Evolutionary conservation across 2,888 invertebrate genomes (phyloP).

Genomic region (Pelosia muscerda): DNA sequence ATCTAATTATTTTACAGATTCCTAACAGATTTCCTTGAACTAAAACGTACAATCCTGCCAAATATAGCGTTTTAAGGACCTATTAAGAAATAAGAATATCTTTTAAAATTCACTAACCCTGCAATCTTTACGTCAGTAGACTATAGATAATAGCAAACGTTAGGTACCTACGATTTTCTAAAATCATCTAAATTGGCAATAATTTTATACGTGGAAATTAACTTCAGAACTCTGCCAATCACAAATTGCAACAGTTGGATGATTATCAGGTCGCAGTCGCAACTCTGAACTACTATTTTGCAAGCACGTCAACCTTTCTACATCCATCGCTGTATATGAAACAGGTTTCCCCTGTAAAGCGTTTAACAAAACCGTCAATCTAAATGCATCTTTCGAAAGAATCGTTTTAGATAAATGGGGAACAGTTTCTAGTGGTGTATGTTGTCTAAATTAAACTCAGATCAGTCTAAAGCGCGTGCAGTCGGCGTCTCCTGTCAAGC

Average conservation of each 20-base stretch:
- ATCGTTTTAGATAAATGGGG: slow-evolving; percentile 23
- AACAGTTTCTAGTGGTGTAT: slow-evolving; percentile 52
- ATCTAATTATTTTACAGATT: not conserved
- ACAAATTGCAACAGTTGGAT: slow-evolving; percentile 58
- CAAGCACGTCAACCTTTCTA: not conserved
- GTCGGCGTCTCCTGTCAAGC: slow-evolving; percentile 74
- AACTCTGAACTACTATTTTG: slow-evolving; percentile 9
- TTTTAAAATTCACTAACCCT: slow-evolving; percentile 23
- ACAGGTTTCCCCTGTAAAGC: not conserved
- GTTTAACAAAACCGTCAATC: slow-evolving; percentile 41
- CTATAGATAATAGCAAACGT: slow-evolving; percentile 53
- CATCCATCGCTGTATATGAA: slow-evolving; percentile 35
- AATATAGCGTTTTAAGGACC: not conserved
- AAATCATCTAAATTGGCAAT: slow-evolving; percentile 66
- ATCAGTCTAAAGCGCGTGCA: slow-evolving; percentile 71
- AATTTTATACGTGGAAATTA: slow-evolving; percentile 62
- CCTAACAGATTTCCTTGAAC: not conserved
- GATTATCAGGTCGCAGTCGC: slow-evolving; percentile 26
- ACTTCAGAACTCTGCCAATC: slow-evolving; percentile 60
- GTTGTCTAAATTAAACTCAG: slow-evolving; percentile 72
- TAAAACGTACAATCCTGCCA: not conserved
- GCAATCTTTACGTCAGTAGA: slow-evolving; percentile 62
- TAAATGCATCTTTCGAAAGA: slow-evolving; percentile 13
- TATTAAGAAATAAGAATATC: not conserved
- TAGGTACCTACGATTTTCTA: slow-evolving; percentile 57